Evolutionary conservation across 2,888 invertebrate species (phyloP).

Genomic region (Palloptera scutellata): DNA sequence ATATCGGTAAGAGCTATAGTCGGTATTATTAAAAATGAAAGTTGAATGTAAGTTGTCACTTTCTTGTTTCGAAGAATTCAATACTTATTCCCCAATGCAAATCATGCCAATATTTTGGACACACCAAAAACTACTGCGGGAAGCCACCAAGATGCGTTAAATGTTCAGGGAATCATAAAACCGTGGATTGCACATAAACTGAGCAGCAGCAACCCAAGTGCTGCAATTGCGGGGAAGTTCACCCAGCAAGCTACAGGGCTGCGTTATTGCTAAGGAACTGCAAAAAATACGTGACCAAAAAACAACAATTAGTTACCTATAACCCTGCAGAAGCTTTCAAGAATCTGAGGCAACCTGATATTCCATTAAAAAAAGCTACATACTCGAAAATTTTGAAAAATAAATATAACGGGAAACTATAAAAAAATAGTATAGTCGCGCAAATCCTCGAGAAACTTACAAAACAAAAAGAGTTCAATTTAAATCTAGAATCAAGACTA

Average conservation of each 20-base stretch:
- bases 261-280: conserved; percentile 27
- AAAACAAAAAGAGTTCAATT: neutral
- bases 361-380: neutral
- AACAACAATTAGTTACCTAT: too few species aligned
- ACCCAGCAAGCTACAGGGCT: conserved; percentile 22
- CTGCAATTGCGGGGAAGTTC: conserved; percentile 25
- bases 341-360: too few species aligned
- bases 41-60: too few species aligned
- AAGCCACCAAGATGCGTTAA: conserved; percentile 22
- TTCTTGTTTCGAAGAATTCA: too few species aligned
- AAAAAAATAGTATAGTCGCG: neutral
- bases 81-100: conserved; percentile 25
- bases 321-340: too few species aligned
- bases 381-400: neutral
- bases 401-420: neutral
- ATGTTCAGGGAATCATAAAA: conserved; percentile 23
- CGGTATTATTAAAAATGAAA: too few species aligned
- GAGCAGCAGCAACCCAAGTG: conserved; percentile 13
- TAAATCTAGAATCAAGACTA: neutral
- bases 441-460: neutral
- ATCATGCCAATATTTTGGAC: too few species aligned
- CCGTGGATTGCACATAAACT: conserved; percentile 17
- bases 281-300: too few species aligned
- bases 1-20: too few species aligned
- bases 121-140: conserved; percentile 23